phyloP scores from a whole-genome alignment of 2,888 invertebrate genomes.

The Orchesella flavescens region DNA sequence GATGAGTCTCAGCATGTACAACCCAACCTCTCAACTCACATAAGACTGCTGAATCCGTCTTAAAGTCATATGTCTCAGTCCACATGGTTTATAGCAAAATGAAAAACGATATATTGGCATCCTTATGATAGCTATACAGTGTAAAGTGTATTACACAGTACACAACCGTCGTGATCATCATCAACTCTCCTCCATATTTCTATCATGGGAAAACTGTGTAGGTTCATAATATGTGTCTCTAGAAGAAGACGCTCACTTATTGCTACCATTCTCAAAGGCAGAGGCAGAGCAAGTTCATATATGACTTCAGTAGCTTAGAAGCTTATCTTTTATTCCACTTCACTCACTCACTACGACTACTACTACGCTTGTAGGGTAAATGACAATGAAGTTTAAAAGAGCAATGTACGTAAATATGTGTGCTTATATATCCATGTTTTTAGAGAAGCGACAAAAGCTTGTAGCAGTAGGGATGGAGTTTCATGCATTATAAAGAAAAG shows the following conservation, averaged over 20 bases:
- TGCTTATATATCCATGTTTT: not conserved
- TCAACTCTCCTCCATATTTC: slow-evolving; percentile 17
- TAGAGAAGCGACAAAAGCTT: not conserved
- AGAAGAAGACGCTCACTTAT: slow-evolving; percentile 3
- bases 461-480: not conserved
- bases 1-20: not conserved
- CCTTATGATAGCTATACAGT: not conserved
- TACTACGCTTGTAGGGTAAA: not conserved
- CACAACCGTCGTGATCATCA: not conserved
- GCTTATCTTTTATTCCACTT: slow-evolving; percentile 55
- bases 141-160: not conserved
- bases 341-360: slow-evolving; percentile 27
- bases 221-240: slow-evolving; percentile 1
- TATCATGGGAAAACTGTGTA: slow-evolving; percentile 33
- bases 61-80: not conserved
- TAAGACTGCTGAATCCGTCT: not conserved
- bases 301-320: slow-evolving; percentile 2
- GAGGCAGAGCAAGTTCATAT: not conserved
- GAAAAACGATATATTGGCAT: slow-evolving; percentile 11
- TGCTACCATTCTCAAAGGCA: not conserved
- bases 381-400: not conserved
- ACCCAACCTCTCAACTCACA: not conserved
- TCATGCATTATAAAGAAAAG: not conserved
- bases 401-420: not conserved
- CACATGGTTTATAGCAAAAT: not conserved